A percentile compares a stretch with the other conserved stretches of the same genome.
phyloP scores from a whole-genome alignment of 2,888 invertebrate genomes.

The Notodonta ziczac region DNA sequence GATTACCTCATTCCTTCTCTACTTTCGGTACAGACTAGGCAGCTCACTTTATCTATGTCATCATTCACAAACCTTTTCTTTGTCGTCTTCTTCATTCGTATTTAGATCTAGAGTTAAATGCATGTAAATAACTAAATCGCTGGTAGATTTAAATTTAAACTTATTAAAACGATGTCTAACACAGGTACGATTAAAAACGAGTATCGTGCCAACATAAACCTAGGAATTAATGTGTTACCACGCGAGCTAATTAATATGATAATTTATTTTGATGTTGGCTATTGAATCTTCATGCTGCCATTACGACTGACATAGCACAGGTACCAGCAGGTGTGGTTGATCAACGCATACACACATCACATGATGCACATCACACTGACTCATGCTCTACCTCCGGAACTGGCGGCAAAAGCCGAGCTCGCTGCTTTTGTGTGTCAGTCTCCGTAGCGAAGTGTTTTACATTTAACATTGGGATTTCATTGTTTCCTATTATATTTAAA shows the following conservation, averaged over 20 bases:
- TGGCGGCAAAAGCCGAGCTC: conserved; percentile 39
- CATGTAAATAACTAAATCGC: conserved; percentile 38
- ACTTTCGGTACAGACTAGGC: conserved; percentile 9
- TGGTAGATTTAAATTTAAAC: conserved; percentile 25
- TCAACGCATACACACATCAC: conserved; percentile 42
- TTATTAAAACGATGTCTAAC: conserved; percentile 35
- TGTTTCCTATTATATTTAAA: conserved; percentile 35
- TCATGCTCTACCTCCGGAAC: conserved; percentile 43
- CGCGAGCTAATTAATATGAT: conserved; percentile 40
- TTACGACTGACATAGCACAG: conserved; percentile 55
- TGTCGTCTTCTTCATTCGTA: conserved; percentile 43
- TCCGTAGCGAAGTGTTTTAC: conserved; percentile 27
- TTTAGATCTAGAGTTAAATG: conserved; percentile 38
- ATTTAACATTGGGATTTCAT: conserved; percentile 48
- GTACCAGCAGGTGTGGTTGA: conserved; percentile 54
- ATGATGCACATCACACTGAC: conserved; percentile 55
- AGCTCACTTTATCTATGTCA: conserved; percentile 33
- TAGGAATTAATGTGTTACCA: conserved; percentile 40
- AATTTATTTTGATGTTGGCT: conserved; percentile 45
- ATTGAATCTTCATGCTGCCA: conserved; percentile 45
- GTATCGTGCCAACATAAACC: conserved; percentile 41
- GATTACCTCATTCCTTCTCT: conserved; percentile 10
- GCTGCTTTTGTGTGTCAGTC: conserved; percentile 39
- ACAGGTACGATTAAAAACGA: conserved; percentile 26
- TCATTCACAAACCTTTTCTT: conserved; percentile 40